Percentiles rank a stretch among this genome's conserved stretches.
These are phyloP conservation scores for Polia nebulosa DNA, from an alignment of 2,888 invertebrate species.

Conservation along the genomic window DNA sequence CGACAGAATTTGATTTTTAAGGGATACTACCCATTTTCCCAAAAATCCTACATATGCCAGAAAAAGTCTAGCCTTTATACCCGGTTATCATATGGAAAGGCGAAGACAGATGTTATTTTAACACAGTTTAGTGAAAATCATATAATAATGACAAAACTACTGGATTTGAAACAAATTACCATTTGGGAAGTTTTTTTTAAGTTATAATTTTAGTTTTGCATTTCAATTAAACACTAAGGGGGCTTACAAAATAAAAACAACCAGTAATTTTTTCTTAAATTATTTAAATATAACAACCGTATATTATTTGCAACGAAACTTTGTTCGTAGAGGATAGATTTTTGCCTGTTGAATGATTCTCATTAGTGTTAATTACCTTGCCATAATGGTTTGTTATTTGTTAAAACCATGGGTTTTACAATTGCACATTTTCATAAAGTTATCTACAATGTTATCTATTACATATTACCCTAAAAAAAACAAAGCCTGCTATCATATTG, in stretches of 20 bases:
- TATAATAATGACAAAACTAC: neutral
- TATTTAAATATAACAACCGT: neutral
- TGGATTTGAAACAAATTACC: neutral
- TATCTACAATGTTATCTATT: conserved; percentile 1
- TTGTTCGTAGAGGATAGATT: neutral
- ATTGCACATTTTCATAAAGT: neutral
- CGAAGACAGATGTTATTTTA: neutral
- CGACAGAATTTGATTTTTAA: conserved; percentile 71
- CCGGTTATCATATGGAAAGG: conserved; percentile 55
- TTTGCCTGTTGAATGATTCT: neutral
- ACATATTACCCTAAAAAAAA: conserved; percentile 3
- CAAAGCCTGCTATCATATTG: conserved; percentile 8
- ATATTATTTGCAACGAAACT: neutral
- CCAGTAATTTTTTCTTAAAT: neutral
- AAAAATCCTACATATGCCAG: conserved; percentile 27
- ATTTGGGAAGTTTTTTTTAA: neutral
- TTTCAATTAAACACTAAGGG: neutral
- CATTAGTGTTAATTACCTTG: neutral
- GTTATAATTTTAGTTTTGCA: neutral
- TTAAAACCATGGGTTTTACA: conserved; percentile 11
- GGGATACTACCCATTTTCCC: conserved; percentile 78
- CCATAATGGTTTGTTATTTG: neutral
- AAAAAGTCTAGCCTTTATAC: conserved; percentile 63
- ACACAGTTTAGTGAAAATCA: neutral
- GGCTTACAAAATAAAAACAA: neutral